Evolutionary conservation across 2,888 invertebrate genomes (phyloP).

Genomic region (Celastrina argiolus): DNA sequence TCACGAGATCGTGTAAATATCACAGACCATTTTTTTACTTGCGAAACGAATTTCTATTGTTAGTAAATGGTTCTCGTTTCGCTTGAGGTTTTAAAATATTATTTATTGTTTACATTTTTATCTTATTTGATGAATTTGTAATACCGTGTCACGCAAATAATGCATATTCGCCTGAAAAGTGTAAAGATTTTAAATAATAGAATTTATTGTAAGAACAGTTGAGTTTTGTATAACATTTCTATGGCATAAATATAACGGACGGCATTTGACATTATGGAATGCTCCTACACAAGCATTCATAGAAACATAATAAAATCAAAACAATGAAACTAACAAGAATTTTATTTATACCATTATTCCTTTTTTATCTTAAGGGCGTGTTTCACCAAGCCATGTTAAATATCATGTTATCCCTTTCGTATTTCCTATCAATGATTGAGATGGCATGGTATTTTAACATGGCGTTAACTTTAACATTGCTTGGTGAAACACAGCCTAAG

Average conservation of each 20-base stretch:
- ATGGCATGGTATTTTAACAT: too few relatives aligned
- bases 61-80: conserved; percentile 20
- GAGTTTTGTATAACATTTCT: conserved; percentile 73
- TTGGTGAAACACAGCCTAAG: too few relatives aligned
- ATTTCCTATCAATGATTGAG: too few relatives aligned
- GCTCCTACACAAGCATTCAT: conserved; percentile 64
- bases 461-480: too few relatives aligned
- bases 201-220: conserved; percentile 62
- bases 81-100: conserved; percentile 23
- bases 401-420: too few relatives aligned
- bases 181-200: conserved; percentile 49
- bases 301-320: conserved; percentile 73
- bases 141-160: conserved; percentile 35
- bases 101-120: conserved; percentile 27
- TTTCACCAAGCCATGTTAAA: too few relatives aligned
- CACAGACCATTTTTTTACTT: conserved; percentile 32
- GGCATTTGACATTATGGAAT: conserved; percentile 69
- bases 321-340: conserved; percentile 62
- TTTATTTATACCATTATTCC: conserved; percentile 41
- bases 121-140: conserved; percentile 30
- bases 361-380: too few relatives aligned
- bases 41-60: conserved; percentile 1
- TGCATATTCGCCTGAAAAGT: conserved; percentile 43
- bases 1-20: conserved; percentile 43
- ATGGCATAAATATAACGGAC: conserved; percentile 62